A percentile compares a stretch with the other conserved stretches of the same genome.
Conservation (phyloP, 2,888 invertebrate species). For the Agrilus mali region DNA sequence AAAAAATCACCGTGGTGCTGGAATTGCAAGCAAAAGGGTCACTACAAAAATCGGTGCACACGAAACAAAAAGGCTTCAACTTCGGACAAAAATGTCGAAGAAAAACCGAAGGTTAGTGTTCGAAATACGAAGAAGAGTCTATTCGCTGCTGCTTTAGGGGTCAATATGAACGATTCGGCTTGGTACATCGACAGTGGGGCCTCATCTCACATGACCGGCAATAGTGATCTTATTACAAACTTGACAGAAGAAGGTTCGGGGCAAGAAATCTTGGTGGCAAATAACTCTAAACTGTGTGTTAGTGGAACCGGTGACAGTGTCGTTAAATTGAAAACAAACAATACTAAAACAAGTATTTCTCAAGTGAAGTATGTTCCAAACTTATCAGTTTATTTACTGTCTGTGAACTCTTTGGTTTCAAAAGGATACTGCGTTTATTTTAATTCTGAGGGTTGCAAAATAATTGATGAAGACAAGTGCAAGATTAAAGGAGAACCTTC, state of each 20-base stretch:
- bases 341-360: conserved; percentile 6
- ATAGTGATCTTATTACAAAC: conserved; percentile 3
- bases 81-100: too few species aligned
- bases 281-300: conserved; percentile 4
- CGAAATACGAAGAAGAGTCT: too few species aligned
- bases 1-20: too few species aligned
- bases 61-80: too few species aligned
- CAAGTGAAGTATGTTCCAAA: conserved; percentile 15
- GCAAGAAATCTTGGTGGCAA: conserved; percentile 8
- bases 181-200: conserved; percentile 11
- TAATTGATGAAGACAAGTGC: too few species aligned
- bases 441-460: conserved; percentile 9
- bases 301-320: conserved; percentile 3
- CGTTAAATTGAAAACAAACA: conserved; percentile 7
- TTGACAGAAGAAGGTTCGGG: conserved; percentile 4
- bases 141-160: too few species aligned
- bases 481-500: too few species aligned
- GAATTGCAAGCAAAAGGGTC: too few species aligned
- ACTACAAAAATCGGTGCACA: too few species aligned
- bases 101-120: too few species aligned
- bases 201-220: conserved; percentile 10
- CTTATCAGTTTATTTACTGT: conserved; percentile 14
- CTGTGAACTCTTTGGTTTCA: conserved; percentile 13
- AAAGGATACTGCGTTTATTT: conserved; percentile 13
- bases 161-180: conserved; percentile 1